These are phyloP conservation scores for Chirona hameri DNA, from an alignment of 2,888 invertebrate species.

Conservation along the genomic window DNA sequence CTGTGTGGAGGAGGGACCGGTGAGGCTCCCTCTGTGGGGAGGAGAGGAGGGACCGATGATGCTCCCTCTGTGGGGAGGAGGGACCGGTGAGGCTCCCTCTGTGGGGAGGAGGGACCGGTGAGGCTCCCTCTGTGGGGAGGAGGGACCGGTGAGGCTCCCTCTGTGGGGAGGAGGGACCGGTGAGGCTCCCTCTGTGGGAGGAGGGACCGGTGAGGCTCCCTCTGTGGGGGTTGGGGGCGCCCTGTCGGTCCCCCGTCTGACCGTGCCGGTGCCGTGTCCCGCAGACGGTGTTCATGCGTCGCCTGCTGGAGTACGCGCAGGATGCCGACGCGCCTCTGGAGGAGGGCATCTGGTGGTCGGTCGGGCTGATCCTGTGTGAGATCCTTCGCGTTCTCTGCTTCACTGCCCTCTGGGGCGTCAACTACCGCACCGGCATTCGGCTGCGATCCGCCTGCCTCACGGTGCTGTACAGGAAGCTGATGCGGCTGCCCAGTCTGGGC, in stretches of 20 bases:
- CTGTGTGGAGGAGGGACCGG: too few species aligned
- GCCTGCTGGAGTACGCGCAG: constrained; percentile 49
- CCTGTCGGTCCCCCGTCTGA: not conserved
- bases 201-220: too few species aligned
- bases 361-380: constrained; percentile 51
- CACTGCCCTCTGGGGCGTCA: constrained; percentile 53
- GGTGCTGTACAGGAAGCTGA: constrained; percentile 49
- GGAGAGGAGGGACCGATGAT: too few species aligned
- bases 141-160: too few species aligned
- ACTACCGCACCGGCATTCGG: constrained; percentile 50
- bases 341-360: constrained; percentile 52
- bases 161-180: too few species aligned
- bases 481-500: constrained; percentile 48
- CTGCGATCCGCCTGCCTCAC: constrained; percentile 47
- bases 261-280: constrained; percentile 34
- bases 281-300: constrained; percentile 52
- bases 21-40: too few species aligned
- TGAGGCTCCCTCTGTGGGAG: too few species aligned
- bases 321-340: constrained; percentile 45
- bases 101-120: too few species aligned
- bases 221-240: too few species aligned
- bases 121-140: too few species aligned
- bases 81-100: too few species aligned
- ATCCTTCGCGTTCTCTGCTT: constrained; percentile 50
- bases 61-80: too few species aligned